Base-by-base conservation (phyloP, 2,888 invertebrate species). In the Bruchidius siliquastri region DNA sequence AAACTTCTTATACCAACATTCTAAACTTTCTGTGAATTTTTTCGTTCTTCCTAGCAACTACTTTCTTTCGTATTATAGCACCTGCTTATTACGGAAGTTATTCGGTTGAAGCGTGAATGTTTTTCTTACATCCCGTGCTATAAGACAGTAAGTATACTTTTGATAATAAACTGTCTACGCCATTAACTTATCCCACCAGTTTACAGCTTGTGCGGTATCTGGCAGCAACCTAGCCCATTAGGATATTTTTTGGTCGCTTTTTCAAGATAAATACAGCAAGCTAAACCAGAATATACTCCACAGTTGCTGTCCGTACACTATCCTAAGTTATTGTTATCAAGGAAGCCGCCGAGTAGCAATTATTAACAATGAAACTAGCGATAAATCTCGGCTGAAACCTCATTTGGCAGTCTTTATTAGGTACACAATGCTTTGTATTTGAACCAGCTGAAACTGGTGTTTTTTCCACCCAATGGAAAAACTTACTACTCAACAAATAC, bases 321-420 rank as follows among this genome's bases (percentile, higher is more conserved):
- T 13, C 49, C 49, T 49, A 49, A 49, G 49, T 49, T 49, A 49
- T 49, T 49, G 49, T 49, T 49, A 49, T 49, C 49, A 49, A 13
- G 49, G 18, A 49, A 13, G 49, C 49, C 18, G 49, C 13, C 49
- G 49, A 71, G 13, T 80, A 75, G 80, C 82, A 83, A 83, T 84
- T 83, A 83, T 83, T 83, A 83, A 82, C 82, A 81, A 83, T 83
- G 82, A 83, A 83, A 82, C 77, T 74, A 77, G 76, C 81, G 78
- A 83, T 83, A 83, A 83, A 83, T 82, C 82, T 80, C 77, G 77
- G 81, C 81, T 80, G 81, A 77, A 81, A 80, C 80, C 76, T 79
- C 78, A 78, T 78, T 80, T 79, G 79, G 80, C 79, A 79, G 79
- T 79, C 78, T 80, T 82, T 81, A 82, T 82, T 73, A 72, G 72